Conservation (phyloP, 2,797 vertebrate species). For the Cygnus olor region DNA sequence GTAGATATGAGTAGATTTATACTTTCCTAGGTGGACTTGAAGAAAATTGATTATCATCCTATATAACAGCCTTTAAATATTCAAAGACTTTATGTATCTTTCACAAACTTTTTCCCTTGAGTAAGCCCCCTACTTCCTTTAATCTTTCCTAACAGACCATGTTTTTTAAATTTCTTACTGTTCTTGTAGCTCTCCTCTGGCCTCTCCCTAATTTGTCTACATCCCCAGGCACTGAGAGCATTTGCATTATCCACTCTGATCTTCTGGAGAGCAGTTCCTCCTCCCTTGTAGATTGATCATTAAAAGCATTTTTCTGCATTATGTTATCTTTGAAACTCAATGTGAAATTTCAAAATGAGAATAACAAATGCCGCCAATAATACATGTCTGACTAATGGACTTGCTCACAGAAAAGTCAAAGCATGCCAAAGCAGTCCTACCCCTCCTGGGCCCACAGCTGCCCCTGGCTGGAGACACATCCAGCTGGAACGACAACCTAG, state of each 20-base stretch:
- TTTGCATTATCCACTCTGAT: constrained; percentile 25
- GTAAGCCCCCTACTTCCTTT: neutral
- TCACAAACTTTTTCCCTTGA: neutral
- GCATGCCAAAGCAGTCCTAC: neutral
- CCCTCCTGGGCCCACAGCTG: neutral
- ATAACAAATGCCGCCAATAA: neutral
- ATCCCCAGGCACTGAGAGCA: neutral
- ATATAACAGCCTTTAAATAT: neutral
- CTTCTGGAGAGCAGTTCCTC: neutral
- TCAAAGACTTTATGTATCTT: neutral
- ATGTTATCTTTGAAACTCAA: neutral
- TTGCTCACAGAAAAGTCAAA: neutral
- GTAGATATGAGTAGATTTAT: neutral
- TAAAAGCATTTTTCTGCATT: constrained; percentile 35
- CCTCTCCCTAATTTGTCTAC: constrained; percentile 24
- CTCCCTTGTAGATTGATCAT: constrained; percentile 3
- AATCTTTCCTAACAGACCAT: neutral
- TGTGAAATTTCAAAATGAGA: neutral
- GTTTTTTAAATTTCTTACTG: neutral
- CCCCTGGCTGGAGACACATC: neutral
- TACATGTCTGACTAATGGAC: neutral
- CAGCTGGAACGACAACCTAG: neutral
- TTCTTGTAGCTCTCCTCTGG: constrained; percentile 3
- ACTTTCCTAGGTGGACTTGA: neutral
- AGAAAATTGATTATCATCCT: neutral